These are phyloP conservation scores for Penaeus japonicus DNA, from an alignment of 1,140 invertebrate species.

Conservation along the genomic window DNA sequence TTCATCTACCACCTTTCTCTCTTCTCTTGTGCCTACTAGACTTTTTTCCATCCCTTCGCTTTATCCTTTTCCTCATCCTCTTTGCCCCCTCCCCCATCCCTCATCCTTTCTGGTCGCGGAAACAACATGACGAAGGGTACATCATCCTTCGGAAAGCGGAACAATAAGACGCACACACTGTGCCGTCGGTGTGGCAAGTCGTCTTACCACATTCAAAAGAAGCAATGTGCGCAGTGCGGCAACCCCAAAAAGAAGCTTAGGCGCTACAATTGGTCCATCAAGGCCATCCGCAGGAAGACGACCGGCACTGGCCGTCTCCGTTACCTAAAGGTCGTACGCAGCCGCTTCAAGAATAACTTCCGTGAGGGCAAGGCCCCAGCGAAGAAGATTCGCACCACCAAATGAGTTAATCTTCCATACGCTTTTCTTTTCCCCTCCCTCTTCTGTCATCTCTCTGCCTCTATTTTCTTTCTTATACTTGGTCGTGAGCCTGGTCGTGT, in stretches of 20 bases:
- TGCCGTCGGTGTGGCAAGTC: slow-evolving; percentile 96
- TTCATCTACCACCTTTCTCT: too few species aligned
- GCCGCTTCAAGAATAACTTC: slow-evolving; percentile 72
- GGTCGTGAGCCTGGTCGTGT: too few species aligned
- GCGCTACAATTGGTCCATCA: slow-evolving; percentile 98
- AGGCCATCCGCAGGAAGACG: slow-evolving; percentile 98
- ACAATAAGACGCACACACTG: slow-evolving; percentile 99
- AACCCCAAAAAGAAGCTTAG: slow-evolving; percentile 92
- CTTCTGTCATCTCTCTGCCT: too few species aligned
- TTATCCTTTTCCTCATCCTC: too few species aligned
- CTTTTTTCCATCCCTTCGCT: too few species aligned
- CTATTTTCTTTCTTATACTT: too few species aligned
- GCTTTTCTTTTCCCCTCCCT: too few species aligned
- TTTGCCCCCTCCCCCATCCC: too few species aligned
- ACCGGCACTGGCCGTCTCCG: slow-evolving; percentile 97
- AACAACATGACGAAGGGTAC: slow-evolving; percentile 99
- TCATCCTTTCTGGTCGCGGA: too few species aligned
- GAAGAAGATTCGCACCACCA: too few species aligned
- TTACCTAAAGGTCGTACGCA: slow-evolving; percentile 90
- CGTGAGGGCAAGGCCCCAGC: slow-evolving; percentile 68
- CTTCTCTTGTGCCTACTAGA: too few species aligned
- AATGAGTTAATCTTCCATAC: too few species aligned
- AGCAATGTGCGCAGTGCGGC: slow-evolving; percentile 95
- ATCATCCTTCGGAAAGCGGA: slow-evolving; percentile 99
- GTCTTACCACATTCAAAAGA: slow-evolving; percentile 98